Evolutionary conservation across 37 sponge, comb jelly and placozoan species (phyloP).

Genomic region (Cliona cf. orientalis): DNA sequence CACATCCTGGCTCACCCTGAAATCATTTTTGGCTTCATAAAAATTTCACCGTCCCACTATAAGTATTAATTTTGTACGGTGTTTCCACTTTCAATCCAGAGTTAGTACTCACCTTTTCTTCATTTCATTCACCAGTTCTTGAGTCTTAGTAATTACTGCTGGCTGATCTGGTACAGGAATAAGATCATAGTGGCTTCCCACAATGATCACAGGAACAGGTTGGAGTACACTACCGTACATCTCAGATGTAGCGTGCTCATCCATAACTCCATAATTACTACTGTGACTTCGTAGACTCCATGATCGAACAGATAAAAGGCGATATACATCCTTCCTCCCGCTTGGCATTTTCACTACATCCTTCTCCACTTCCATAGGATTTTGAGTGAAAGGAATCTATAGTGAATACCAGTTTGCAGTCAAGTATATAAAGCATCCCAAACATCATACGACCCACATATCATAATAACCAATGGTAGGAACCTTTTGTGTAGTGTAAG

Average conservation of each 20-base stretch:
- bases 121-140: conserved; percentile 52
- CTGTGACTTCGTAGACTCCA: background rate
- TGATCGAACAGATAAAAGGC: background rate
- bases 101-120: conserved; percentile 1
- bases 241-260: background rate
- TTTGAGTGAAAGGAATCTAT: conserved; percentile 14
- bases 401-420: too few species aligned
- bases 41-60: background rate
- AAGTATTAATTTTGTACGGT: background rate
- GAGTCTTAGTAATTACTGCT: conserved; percentile 22
- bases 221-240: conserved; percentile 41
- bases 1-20: background rate
- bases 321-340: background rate
- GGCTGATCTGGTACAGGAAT: conserved; percentile 2
- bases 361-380: conserved; percentile 6
- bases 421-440: too few species aligned
- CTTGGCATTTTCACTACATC: conserved; percentile 29
- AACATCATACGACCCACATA: too few species aligned
- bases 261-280: background rate
- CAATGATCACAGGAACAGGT: conserved; percentile 74
- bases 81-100: background rate
- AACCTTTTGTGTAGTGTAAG: too few species aligned
- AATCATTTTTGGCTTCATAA: background rate
- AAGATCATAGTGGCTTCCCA: conserved; percentile 75
- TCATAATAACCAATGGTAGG: too few species aligned